phyloP scores from a whole-genome alignment of 2,797 vertebrate genomes.

The Neosilurus hyrtlii region DNA sequence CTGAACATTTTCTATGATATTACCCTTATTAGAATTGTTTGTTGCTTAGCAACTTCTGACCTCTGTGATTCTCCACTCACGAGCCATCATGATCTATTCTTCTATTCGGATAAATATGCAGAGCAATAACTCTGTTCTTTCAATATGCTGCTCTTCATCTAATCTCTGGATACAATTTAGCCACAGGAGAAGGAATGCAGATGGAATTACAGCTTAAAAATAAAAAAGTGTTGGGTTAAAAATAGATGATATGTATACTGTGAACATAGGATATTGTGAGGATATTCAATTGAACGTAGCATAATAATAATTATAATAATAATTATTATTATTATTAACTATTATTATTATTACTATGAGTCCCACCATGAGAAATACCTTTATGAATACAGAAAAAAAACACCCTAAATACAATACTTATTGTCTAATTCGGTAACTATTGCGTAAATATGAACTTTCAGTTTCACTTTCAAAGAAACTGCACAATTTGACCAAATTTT shows the following conservation, averaged over 20 bases:
- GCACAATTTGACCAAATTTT: background rate
- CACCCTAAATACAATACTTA: background rate
- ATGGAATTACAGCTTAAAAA: background rate
- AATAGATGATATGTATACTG: background rate
- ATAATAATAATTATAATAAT: no score
- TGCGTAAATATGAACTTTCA: no score
- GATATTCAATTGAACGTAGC: background rate
- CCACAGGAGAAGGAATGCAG: background rate
- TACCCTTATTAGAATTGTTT: slow-evolving; percentile 19
- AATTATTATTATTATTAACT: no score
- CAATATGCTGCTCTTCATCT: background rate
- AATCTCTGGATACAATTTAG: background rate
- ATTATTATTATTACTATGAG: no score
- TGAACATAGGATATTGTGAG: no score
- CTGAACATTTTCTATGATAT: slow-evolving; percentile 19
- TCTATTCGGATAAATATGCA: slow-evolving; percentile 39
- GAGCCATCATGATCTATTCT: slow-evolving; percentile 31
- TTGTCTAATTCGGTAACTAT: background rate
- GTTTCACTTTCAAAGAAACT: background rate
- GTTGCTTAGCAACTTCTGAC: slow-evolving; percentile 43
- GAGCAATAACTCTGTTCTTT: slow-evolving; percentile 6
- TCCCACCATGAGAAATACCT: no score
- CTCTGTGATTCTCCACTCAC: background rate
- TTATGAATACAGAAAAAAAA: no score
- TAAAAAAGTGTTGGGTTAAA: background rate